Percentiles rank a stretch among this genome's conserved stretches.
Conservation (phyloP, 2,113 vertebrate genomes). For the Dromas ardeola region DNA sequence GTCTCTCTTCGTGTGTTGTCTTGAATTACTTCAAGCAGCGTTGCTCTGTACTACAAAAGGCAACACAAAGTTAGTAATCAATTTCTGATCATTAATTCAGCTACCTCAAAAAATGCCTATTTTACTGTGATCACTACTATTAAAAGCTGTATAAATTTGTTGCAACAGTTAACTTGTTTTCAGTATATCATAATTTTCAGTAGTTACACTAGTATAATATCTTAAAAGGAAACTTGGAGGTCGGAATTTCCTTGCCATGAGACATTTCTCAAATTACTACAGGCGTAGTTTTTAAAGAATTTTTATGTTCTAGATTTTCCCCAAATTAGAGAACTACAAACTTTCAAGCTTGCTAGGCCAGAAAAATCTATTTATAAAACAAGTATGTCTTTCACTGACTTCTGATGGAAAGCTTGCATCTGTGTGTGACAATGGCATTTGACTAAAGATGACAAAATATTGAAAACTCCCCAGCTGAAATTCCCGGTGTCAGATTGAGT, state of each 20-base stretch:
- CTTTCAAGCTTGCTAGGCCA: not conserved
- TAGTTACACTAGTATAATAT: not conserved
- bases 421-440: not conserved
- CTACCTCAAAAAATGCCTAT: not conserved
- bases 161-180: not conserved
- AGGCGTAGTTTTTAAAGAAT: not conserved
- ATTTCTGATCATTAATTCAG: not conserved
- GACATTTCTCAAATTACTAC: not conserved
- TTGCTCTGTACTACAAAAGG: not conserved
- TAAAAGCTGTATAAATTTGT: not conserved
- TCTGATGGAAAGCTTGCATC: not conserved
- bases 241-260: not conserved
- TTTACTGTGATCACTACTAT: not conserved
- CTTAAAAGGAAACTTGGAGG: not conserved
- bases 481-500: not conserved
- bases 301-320: not conserved
- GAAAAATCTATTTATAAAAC: not conserved
- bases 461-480: not conserved
- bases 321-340: not conserved
- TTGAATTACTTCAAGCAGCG: not conserved
- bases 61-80: not conserved
- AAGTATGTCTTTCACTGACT: not conserved
- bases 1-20: fast-evolving
- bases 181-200: not conserved
- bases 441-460: not conserved